Evolutionary conservation across 30 jellyfish, hydroid and myxozoan species (phyloP), one percentile per base, ranked within the genome.

Genomic region (Aurelia coerulea): DNA sequence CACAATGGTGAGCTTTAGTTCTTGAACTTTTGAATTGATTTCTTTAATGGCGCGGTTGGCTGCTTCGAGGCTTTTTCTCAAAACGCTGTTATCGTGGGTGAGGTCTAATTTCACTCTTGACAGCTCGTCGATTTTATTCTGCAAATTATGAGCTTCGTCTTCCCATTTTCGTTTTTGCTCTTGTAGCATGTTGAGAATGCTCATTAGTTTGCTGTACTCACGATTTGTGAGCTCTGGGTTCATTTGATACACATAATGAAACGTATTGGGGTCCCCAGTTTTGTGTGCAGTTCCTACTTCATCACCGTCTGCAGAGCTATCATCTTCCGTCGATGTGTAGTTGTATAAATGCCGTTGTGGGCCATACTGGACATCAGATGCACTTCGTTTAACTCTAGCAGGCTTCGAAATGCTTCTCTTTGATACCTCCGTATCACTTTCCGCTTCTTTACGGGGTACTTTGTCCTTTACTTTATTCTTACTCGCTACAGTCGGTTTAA

Each of bases 21-120:
- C 99, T 69, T 91, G 96, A 34, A 95, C 99, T 64, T 95, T 95
- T 31, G 93, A 81, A 64, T 95, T 95, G 16, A 95, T 95, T 87
- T 95, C 97, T 74, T 87, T 90, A 66, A 95, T 95, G 4, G 99
- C 99, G 37, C 86, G 88, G 89, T 95, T 95, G 50, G 99, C 99
- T 19, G 98, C 99, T 66, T 95, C 97, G 5, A 95, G 89, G 49
- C 99, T 95, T 64, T 90, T 84, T 15, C 99, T 73, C 59, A 95
- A 70, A 53, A 95, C 92, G 32, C 85, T 81, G 83, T 95, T 95
- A 35, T 95, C 93, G 34, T 78, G 97, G 8, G 85, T 74, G 53
- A 95, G 68, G 66, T 90, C 97, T 74, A 83, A 64, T 29, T 91
- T 91, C 67, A 65, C 85, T 59, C 85, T 83, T 3, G 77, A 74